phyloP scores from a whole-genome alignment of 2,113 vertebrate genomes.

The Sterrhoptilus dennistouni region DNA sequence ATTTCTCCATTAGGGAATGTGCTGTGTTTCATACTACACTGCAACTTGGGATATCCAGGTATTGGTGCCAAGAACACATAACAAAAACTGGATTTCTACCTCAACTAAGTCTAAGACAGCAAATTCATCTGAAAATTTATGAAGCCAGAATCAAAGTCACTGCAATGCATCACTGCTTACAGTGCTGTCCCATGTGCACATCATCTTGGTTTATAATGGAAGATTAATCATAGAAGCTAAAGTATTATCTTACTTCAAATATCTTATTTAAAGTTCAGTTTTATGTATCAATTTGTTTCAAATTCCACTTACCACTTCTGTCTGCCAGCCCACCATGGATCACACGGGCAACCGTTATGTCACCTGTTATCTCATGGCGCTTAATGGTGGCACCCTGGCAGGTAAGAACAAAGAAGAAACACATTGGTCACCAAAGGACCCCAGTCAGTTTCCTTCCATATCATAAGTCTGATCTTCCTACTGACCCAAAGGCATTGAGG shows the following conservation, averaged over 20 bases:
- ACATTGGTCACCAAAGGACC: not conserved
- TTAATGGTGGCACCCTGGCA: slow-evolving; percentile 95
- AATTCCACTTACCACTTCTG: slow-evolving; percentile 83
- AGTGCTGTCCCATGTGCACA: not conserved
- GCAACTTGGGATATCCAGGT: not conserved
- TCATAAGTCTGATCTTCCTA: not conserved
- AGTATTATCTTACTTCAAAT: not conserved
- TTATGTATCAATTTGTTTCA: not conserved
- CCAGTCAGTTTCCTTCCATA: not conserved
- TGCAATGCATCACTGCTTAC: not conserved
- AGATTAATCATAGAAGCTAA: not conserved
- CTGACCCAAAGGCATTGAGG: not conserved
- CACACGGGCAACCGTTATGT: slow-evolving; percentile 91
- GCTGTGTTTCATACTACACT: not conserved
- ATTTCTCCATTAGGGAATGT: not conserved
- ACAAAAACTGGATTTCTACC: not conserved
- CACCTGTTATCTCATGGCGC: slow-evolving; percentile 88
- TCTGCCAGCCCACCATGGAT: slow-evolving; percentile 94
- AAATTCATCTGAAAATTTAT: not conserved
- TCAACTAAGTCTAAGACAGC: not conserved
- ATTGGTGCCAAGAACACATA: not conserved
- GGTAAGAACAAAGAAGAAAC: not conserved
- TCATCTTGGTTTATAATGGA: not conserved
- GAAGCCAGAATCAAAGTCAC: not conserved
- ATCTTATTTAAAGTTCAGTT: not conserved